These are phyloP conservation scores for Calosoma granatense DNA, from an alignment of 1,140 invertebrate species.

Conservation along the genomic window DNA sequence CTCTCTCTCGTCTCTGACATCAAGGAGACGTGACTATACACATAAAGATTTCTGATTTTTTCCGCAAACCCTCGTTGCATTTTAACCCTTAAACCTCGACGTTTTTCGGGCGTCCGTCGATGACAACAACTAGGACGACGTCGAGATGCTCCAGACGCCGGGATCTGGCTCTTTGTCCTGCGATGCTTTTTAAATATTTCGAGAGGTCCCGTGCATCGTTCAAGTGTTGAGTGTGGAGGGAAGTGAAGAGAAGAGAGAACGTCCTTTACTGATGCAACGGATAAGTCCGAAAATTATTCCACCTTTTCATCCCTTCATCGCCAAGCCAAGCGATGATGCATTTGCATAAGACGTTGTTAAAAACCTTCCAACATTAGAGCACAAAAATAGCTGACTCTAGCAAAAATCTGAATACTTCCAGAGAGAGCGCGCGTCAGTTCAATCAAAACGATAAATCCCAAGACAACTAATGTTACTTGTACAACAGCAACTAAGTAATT, in stretches of 20 bases:
- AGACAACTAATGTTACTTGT: no score
- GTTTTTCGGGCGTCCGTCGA: background rate
- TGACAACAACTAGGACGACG: no score
- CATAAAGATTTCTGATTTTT: slow-evolving; percentile 7
- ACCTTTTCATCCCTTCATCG: no score
- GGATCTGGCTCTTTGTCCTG: background rate
- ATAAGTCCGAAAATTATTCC: slow-evolving; percentile 3
- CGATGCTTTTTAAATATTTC: slow-evolving; percentile 7
- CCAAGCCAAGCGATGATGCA: no score
- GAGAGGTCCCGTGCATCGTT: background rate
- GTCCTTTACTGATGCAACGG: background rate
- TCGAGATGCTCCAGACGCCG: background rate
- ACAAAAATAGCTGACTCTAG: no score
- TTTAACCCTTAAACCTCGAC: background rate
- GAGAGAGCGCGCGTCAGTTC: no score
- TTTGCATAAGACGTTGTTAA: no score
- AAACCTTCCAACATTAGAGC: no score
- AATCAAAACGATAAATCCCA: no score
- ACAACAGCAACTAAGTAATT: no score
- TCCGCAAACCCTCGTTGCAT: background rate
- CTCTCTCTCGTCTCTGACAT: no score
- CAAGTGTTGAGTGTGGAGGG: background rate
- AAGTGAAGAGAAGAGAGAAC: background rate
- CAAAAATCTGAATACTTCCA: no score
- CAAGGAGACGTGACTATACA: slow-evolving; percentile 3